Evolutionary conservation across 2,888 invertebrate species (phyloP).

Genomic region (Neria commutata): DNA sequence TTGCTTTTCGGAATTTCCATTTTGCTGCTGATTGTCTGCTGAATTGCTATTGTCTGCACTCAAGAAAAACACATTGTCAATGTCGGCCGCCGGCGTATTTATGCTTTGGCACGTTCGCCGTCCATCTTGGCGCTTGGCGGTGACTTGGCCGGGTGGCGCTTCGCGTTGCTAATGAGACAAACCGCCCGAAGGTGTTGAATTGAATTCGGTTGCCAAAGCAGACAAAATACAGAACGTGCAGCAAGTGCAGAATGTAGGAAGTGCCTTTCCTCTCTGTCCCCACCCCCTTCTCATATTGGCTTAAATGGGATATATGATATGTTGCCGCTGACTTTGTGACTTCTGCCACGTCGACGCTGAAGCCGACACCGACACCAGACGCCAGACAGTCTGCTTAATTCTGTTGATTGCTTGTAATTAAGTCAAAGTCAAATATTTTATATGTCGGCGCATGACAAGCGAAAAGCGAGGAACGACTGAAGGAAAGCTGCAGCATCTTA

Average conservation of each 20-base stretch:
- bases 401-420: conserved; percentile 22
- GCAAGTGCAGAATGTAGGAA: too few relatives aligned
- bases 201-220: conserved; percentile 19
- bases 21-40: too few relatives aligned
- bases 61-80: conserved; percentile 42
- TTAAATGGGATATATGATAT: not conserved
- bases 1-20: not conserved
- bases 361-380: not conserved
- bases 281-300: too few relatives aligned
- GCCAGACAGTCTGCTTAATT: conserved; percentile 1
- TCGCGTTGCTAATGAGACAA: conserved; percentile 54
- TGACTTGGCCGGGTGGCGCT: too few relatives aligned
- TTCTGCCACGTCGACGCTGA: not conserved
- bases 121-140: conserved; percentile 10
- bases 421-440: conserved; percentile 20
- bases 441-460: conserved; percentile 9
- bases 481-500: conserved; percentile 15
- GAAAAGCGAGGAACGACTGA: conserved; percentile 10
- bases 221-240: not conserved
- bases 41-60: conserved; percentile 23
- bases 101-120: conserved; percentile 48
- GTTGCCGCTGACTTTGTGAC: not conserved
- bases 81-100: conserved; percentile 43
- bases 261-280: too few relatives aligned
- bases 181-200: conserved; percentile 49